Conservation (phyloP, 2,888 invertebrate genomes). For the Ormyrus rosae region DNA sequence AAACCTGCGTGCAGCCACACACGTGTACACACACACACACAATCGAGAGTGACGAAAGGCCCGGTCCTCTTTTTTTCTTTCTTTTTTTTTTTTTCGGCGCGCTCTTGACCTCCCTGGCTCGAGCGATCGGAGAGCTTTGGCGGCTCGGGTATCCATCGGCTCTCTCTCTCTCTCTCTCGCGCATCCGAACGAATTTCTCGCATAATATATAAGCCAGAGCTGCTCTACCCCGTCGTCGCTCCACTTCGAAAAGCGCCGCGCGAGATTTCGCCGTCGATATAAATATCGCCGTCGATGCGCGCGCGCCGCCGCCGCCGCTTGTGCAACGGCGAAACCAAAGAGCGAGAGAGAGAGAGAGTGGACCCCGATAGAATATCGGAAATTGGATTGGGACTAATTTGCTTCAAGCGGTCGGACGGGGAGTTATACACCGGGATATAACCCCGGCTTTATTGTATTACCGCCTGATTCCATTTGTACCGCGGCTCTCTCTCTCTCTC, state of each 20-base stretch:
- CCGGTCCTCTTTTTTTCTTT: slow-evolving; percentile 6
- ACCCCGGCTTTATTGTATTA: slow-evolving; percentile 2
- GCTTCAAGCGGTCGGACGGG: background rate
- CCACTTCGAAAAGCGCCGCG: too few relatives aligned
- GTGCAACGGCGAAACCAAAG: too few relatives aligned
- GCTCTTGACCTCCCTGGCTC: slow-evolving; percentile 46
- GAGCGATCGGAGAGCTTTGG: background rate
- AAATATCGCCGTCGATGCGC: too few relatives aligned
- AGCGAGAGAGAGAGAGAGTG: too few relatives aligned
- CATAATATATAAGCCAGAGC: too few relatives aligned
- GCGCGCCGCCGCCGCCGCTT: too few relatives aligned
- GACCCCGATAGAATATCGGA: background rate
- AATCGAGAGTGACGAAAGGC: background rate
- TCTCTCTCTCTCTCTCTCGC: background rate
- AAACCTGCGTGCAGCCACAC: background rate
- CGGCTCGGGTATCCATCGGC: background rate
- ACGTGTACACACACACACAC: background rate
- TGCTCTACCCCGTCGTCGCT: too few relatives aligned
- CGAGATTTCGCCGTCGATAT: too few relatives aligned
- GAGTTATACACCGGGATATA: background rate
- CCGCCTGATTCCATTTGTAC: background rate
- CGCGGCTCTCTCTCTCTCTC: too few relatives aligned
- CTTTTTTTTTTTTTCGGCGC: slow-evolving; percentile 12
- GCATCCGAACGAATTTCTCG: background rate
- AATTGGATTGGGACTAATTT: slow-evolving; percentile 24